These are phyloP conservation scores for Apodemia duryi DNA, from an alignment of 2,888 invertebrate species.

Conservation along the genomic window DNA sequence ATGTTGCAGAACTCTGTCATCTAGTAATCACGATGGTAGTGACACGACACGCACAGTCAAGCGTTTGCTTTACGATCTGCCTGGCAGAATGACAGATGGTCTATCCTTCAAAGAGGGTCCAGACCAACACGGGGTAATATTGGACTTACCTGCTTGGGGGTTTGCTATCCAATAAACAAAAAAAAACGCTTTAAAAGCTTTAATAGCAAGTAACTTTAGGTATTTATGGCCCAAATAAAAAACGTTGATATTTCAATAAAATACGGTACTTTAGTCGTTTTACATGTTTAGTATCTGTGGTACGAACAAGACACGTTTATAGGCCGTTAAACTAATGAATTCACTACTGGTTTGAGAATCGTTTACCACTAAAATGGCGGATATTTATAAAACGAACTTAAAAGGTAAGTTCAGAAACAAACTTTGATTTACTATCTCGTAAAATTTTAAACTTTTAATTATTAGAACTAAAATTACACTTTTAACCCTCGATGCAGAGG, in stretches of 20 bases:
- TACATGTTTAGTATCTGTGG: neutral
- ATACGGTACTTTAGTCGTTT: neutral
- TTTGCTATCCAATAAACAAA: no score
- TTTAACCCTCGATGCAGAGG: no score
- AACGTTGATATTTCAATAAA: neutral
- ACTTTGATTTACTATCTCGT: neutral
- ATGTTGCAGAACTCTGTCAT: no score
- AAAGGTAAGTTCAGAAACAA: neutral
- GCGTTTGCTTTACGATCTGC: no score
- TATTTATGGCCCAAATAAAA: neutral
- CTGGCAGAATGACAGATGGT: no score
- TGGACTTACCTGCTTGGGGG: no score
- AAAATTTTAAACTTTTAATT: neutral
- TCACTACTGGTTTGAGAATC: neutral
- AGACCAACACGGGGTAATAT: no score
- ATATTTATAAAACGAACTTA: neutral
- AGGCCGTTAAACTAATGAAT: constrained; percentile 4
- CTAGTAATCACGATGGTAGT: no score
- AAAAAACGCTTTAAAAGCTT: neutral
- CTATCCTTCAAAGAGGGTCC: no score
- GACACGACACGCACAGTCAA: no score
- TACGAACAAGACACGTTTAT: neutral
- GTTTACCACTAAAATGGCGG: constrained; percentile 1
- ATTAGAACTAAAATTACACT: no score
- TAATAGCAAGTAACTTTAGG: neutral